Conservation (phyloP, 35 echinoderm and acorn worm genomes). For the Anneissia japonica region DNA sequence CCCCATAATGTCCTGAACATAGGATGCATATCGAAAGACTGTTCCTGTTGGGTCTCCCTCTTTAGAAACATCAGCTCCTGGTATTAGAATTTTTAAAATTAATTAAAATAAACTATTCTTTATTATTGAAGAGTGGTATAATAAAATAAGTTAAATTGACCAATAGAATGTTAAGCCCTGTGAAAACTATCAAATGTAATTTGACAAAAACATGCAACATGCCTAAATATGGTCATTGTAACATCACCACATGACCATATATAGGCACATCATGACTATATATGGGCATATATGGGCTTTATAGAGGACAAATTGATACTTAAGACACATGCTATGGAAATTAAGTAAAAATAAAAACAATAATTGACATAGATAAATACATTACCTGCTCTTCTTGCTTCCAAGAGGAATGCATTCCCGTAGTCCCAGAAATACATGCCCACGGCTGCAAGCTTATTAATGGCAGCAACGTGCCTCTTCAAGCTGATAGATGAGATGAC, state of each 20-base stretch:
- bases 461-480: slow-evolving; percentile 71
- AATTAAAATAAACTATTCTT: too few species aligned
- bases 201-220: too few species aligned
- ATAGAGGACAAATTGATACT: neutral
- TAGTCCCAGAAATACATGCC: slow-evolving; percentile 96
- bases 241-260: too few species aligned
- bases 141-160: too few species aligned
- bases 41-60: slow-evolving; percentile 66
- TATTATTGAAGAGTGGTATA: too few species aligned
- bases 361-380: neutral
- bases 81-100: too few species aligned
- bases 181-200: too few species aligned
- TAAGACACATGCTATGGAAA: neutral
- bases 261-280: too few species aligned
- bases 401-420: slow-evolving; percentile 90
- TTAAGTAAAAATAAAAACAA: neutral
- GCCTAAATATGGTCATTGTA: too few species aligned
- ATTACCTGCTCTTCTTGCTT: slow-evolving; percentile 89
- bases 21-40: slow-evolving; percentile 79
- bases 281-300: too few species aligned
- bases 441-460: slow-evolving; percentile 55
- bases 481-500: slow-evolving; percentile 36
- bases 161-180: too few species aligned
- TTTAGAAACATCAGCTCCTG: slow-evolving; percentile 72
- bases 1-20: slow-evolving; percentile 99